Conservation (phyloP, 2,888 invertebrate genomes). For the Drosophila multiciliata region DNA sequence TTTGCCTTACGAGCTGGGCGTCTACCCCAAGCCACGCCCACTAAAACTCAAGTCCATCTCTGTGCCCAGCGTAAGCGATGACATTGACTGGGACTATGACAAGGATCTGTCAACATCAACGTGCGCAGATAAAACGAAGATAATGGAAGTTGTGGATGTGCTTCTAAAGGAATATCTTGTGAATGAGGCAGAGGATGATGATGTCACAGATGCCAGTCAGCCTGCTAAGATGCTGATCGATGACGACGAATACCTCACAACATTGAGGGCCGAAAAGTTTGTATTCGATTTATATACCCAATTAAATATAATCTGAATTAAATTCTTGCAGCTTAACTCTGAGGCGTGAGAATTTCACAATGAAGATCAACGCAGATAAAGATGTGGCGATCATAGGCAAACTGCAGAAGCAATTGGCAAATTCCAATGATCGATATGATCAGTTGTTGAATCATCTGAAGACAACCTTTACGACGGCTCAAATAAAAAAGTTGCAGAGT, state of each 20-base stretch:
- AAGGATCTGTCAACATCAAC: background rate
- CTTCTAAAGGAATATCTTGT: constrained; percentile 13
- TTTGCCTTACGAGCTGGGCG: constrained; percentile 24
- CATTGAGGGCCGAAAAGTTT: constrained; percentile 35
- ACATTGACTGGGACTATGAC: background rate
- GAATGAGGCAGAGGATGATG: background rate
- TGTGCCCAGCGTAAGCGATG: constrained; percentile 19
- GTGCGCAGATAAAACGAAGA: background rate
- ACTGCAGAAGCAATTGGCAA: constrained; percentile 25
- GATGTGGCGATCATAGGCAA: background rate
- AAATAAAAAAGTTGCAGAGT: constrained; percentile 28
- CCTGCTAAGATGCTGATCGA: constrained; percentile 27
- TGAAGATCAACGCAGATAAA: constrained; percentile 7
- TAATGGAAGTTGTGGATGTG: constrained; percentile 20
- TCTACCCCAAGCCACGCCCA: constrained; percentile 20
- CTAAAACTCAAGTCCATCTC: constrained; percentile 18
- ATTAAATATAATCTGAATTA: background rate
- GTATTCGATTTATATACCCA: background rate
- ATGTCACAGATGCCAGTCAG: background rate
- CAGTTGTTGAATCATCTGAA: constrained; percentile 1
- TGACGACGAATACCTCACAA: constrained; percentile 31
- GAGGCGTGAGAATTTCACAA: constrained; percentile 25
- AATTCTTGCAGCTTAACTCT: constrained; percentile 20
- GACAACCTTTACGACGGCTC: constrained; percentile 16
- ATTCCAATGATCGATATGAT: background rate